Percentiles rank a stretch among this genome's conserved stretches.
These are phyloP conservation scores for Archips xylosteana DNA, from an alignment of 2,888 invertebrate species.

Conservation along the genomic window DNA sequence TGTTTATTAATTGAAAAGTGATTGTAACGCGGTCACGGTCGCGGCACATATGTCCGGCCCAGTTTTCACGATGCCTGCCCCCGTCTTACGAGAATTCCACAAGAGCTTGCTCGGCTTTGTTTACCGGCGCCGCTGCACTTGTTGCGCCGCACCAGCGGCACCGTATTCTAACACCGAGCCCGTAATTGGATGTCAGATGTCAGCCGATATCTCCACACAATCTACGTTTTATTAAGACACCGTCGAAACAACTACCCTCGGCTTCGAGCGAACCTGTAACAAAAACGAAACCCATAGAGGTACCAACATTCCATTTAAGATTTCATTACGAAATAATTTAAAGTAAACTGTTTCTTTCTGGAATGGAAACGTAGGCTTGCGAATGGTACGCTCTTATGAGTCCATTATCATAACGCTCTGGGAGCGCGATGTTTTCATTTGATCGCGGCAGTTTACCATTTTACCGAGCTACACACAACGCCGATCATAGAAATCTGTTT, in stretches of 20 bases:
- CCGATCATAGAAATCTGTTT: conserved; percentile 1
- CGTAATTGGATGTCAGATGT: conserved; percentile 25
- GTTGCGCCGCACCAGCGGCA: conserved; percentile 59
- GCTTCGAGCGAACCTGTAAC: conserved; percentile 16
- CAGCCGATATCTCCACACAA: conserved; percentile 16
- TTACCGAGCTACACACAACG: neutral
- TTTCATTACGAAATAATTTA: conserved; percentile 37
- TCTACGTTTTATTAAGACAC: conserved; percentile 3
- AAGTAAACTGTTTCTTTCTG: conserved; percentile 39
- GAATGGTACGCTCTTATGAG: conserved; percentile 40
- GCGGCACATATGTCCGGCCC: conserved; percentile 83
- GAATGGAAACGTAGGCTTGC: conserved; percentile 33
- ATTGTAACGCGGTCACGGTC: conserved; percentile 84
- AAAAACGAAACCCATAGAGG: neutral
- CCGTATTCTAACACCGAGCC: conserved; percentile 49
- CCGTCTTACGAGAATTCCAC: conserved; percentile 71
- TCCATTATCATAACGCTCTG: conserved; percentile 38
- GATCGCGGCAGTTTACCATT: conserved; percentile 23
- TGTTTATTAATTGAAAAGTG: conserved; percentile 85
- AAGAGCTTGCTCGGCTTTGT: conserved; percentile 73
- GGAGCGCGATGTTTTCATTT: conserved; percentile 37
- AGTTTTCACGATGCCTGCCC: conserved; percentile 77
- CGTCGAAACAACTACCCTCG: conserved; percentile 32
- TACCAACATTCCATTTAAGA: neutral
- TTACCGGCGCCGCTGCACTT: conserved; percentile 59